A percentile compares a stretch with the other conserved stretches of the same genome.
Conservation (phyloP, 2,797 vertebrate genomes). For the Arremon aurantiirostris region DNA sequence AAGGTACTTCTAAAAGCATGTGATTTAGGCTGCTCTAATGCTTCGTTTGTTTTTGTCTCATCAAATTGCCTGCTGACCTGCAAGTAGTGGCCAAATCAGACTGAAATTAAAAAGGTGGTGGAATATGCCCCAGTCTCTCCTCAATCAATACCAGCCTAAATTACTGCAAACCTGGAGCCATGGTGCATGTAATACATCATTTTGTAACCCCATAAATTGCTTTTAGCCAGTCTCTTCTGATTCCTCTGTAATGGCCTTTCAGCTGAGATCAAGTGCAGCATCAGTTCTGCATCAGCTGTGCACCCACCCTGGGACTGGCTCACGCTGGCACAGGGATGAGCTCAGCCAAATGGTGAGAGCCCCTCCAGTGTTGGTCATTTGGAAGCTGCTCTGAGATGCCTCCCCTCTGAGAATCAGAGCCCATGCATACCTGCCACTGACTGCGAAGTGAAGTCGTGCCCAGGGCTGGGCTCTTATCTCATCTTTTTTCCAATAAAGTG, state of each 20-base stretch:
- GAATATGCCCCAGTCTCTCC: conserved; percentile 58
- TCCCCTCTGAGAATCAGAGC: neutral
- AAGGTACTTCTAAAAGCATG: conserved; percentile 39
- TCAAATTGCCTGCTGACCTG: conserved; percentile 57
- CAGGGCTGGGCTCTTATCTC: neutral
- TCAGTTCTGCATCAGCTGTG: neutral
- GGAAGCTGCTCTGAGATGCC: neutral
- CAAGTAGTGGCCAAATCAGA: conserved; percentile 47
- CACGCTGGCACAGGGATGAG: neutral
- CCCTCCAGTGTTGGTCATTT: neutral
- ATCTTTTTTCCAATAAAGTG: neutral
- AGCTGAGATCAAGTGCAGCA: conserved; percentile 35
- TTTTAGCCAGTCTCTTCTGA: conserved; percentile 55
- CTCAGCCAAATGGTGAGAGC: neutral
- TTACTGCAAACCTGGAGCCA: conserved; percentile 61
- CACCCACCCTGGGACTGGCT: accelerated
- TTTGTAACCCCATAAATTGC: conserved; percentile 60
- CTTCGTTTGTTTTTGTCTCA: conserved; percentile 62
- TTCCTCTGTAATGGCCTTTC: conserved; percentile 54
- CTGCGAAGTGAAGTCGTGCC: neutral
- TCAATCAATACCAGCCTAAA: conserved; percentile 63
- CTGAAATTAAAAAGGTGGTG: conserved; percentile 63
- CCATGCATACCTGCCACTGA: accelerated
- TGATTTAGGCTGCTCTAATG: conserved; percentile 52
- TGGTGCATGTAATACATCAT: conserved; percentile 67